Evolutionary conservation across 2,113 vertebrate species (phyloP), one percentile per base, ranked within the genome.

Genomic region (Microtus montanus): DNA sequence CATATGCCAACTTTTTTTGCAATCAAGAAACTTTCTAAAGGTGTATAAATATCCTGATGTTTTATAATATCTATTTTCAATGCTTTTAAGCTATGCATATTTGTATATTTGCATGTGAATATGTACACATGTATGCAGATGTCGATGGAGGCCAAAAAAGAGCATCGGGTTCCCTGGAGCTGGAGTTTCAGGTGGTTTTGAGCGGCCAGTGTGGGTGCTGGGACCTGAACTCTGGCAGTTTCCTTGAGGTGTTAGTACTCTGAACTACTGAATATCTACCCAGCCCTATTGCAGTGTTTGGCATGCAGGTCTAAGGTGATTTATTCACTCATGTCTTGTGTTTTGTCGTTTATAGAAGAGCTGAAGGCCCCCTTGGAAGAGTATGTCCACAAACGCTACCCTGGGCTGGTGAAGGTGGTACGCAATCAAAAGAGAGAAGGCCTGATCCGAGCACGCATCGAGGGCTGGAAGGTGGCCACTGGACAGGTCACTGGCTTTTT

Each of bases 401-500:
- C 99, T 0, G 99, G 99, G 47, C 98, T 99, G 33, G 99, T 99
- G 97, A 99, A 99, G 98, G 99, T 99, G 5, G 99, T 99, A 7
- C 98, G 99, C 86, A 99, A 99, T 97, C 99, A 99, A 96, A 99
- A 99, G 97, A 98, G 99, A 92, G 99, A 99, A 94, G 99, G 99
- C 3, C 98, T 99, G 74, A 99, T 99, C 97, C 99, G 99, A 9
- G 99, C 99, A 30, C 98, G 99, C 2, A 99, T 99, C 0, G 99
- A 99, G 97, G 99, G 99, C 96, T 99, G 99, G 99, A 99, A 99
- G 96, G 99, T 94, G 5, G 99, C 99, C 94, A 99, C 99, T 0
- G 99, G 98, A 14, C 99, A 99, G 96, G 98, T 99, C 97, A 99
- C 99, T 0, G 99, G 99, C 1, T 99, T 99, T 95, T 99, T 99